Evolutionary conservation across 2,113 vertebrate genomes (phyloP).

Genomic region (Sprattus sprattus): DNA sequence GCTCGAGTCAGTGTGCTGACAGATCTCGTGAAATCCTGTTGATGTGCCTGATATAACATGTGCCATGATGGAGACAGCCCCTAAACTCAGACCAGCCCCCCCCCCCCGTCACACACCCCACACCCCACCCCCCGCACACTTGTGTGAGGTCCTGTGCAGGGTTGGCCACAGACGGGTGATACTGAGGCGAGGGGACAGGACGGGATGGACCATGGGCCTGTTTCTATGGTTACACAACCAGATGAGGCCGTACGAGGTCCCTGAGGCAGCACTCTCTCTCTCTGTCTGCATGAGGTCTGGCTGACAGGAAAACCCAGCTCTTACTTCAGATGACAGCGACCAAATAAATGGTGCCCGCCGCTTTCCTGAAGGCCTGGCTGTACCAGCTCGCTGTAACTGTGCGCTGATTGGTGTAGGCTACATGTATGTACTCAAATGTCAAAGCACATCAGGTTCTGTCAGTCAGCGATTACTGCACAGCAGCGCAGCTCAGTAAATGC

Average conservation of each 20-base stretch:
- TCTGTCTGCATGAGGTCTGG: slow-evolving; percentile 44
- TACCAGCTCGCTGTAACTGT: slow-evolving; percentile 15
- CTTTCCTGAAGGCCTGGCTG: slow-evolving; percentile 17
- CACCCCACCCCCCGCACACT: slow-evolving; percentile 3
- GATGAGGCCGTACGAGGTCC: slow-evolving; percentile 53
- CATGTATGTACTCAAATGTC: slow-evolving; percentile 11
- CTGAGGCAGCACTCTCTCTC: slow-evolving; percentile 40
- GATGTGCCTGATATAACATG: slow-evolving; percentile 11
- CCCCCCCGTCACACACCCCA: no score
- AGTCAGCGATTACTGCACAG: neutral
- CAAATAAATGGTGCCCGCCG: neutral
- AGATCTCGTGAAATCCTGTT: neutral
- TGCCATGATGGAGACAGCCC: slow-evolving; percentile 12
- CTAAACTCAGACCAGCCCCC: slow-evolving; percentile 25
- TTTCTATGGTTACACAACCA: slow-evolving; percentile 59
- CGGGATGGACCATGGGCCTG: slow-evolving; percentile 35
- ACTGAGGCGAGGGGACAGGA: slow-evolving; percentile 59
- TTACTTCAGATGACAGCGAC: slow-evolving; percentile 20
- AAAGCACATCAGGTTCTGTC: slow-evolving; percentile 27
- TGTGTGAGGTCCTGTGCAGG: slow-evolving; percentile 15
- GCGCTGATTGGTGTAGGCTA: slow-evolving; percentile 8
- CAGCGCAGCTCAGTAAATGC: neutral
- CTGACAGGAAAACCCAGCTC: slow-evolving; percentile 30
- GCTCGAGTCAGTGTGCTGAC: neutral
- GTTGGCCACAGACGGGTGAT: slow-evolving; percentile 46